These are phyloP conservation scores for Onthophagus taurus DNA, from an alignment of 1,140 invertebrate species.

Conservation along the genomic window DNA sequence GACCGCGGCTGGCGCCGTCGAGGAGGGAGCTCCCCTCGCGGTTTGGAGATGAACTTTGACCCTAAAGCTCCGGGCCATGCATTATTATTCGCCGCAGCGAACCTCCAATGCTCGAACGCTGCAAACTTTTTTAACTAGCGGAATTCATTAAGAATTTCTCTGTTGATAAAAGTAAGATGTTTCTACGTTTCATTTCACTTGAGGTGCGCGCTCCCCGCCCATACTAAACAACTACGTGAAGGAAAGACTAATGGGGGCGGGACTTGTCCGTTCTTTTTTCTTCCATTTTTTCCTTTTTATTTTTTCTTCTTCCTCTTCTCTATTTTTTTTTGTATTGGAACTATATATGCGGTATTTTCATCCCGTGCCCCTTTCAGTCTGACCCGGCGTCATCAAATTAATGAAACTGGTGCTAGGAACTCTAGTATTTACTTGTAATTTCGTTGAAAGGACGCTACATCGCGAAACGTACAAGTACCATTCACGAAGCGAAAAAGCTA, in stretches of 20 bases:
- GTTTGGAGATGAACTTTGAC: conserved; percentile 32
- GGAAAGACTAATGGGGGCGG: conserved; percentile 1
- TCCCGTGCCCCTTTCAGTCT: no score
- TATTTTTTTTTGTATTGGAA: not conserved
- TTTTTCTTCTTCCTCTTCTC: not conserved
- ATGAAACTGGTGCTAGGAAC: no score
- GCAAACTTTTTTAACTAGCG: conserved; percentile 38
- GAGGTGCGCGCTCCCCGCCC: conserved; percentile 31
- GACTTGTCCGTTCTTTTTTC: not conserved
- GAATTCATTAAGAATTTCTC: conserved; percentile 38
- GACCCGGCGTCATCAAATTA: no score
- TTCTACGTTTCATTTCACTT: conserved; percentile 37
- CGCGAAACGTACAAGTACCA: no score
- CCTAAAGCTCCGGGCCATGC: conserved; percentile 20
- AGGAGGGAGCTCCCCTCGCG: conserved; percentile 21
- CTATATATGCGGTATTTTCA: not conserved
- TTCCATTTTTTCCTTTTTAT: not conserved
- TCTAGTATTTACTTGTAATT: no score
- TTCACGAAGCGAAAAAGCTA: no score
- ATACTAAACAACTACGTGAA: conserved; percentile 27
- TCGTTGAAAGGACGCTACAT: no score
- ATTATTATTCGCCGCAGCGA: conserved; percentile 36
- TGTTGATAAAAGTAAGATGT: conserved; percentile 37
- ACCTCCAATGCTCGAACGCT: conserved; percentile 29
- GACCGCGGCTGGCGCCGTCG: conserved; percentile 16